Evolutionary conservation across 2,888 invertebrate genomes (phyloP).

Genomic region (Criorhina ranunculi): DNA sequence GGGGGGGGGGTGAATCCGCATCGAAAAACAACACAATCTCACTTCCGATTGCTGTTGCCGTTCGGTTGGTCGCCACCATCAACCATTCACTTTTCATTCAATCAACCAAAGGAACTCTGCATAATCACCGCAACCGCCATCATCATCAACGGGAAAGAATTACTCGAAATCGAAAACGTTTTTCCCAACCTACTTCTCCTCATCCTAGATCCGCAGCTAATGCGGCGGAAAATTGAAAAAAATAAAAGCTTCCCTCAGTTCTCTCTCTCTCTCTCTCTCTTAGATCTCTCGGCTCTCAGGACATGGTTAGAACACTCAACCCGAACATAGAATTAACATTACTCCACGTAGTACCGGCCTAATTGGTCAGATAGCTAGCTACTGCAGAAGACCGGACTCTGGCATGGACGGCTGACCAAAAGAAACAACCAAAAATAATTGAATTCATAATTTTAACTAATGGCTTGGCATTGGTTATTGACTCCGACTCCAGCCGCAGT

Average conservation of each 20-base stretch:
- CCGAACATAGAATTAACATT: slow-evolving; percentile 63
- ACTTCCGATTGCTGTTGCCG: slow-evolving; percentile 65
- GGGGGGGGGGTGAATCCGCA: slow-evolving; percentile 25
- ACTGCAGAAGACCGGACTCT: not conserved
- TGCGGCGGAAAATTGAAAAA: slow-evolving; percentile 72
- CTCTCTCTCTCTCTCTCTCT: too few relatives aligned
- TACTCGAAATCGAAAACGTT: slow-evolving; percentile 45
- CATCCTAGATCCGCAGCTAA: slow-evolving; percentile 30
- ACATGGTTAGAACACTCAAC: slow-evolving; percentile 57
- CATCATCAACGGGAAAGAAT: slow-evolving; percentile 44
- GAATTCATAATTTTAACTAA: slow-evolving; percentile 76
- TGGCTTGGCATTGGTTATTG: slow-evolving; percentile 65
- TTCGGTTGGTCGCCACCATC: too few relatives aligned
- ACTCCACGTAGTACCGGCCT: slow-evolving; percentile 61
- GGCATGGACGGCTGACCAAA: not conserved
- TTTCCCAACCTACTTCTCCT: slow-evolving; percentile 61
- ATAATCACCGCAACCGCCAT: slow-evolving; percentile 66
- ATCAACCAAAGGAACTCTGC: slow-evolving; percentile 57
- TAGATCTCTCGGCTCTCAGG: slow-evolving; percentile 38
- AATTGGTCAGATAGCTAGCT: slow-evolving; percentile 46
- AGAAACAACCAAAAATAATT: slow-evolving; percentile 63
- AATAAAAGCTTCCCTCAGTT: slow-evolving; percentile 21
- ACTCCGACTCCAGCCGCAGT: slow-evolving; percentile 53
- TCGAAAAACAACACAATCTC: slow-evolving; percentile 48
- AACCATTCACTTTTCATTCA: slow-evolving; percentile 54